Conservation (phyloP, 2,888 invertebrate genomes). For the Tricholauxania praeusta region DNA sequence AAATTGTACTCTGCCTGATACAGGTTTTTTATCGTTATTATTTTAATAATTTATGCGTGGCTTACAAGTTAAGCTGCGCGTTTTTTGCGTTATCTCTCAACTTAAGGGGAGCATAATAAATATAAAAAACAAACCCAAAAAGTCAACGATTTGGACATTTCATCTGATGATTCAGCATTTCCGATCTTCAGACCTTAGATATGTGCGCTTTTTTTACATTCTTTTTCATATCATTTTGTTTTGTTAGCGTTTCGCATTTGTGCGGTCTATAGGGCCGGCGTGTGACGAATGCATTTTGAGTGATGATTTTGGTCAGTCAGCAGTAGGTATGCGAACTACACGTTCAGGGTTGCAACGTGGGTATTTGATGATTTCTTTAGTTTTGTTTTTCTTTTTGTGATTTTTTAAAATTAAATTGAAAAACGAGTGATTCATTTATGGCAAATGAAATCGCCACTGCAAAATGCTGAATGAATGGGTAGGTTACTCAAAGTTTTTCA, state of each 20-base stretch:
- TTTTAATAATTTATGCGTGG: background rate
- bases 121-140: too few species aligned
- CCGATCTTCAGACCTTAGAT: background rate
- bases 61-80: background rate
- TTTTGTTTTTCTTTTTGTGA: conserved; percentile 11
- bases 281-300: background rate
- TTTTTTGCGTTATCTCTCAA: too few species aligned
- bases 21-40: background rate
- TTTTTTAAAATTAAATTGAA: conserved; percentile 16
- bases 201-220: background rate
- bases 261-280: background rate
- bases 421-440: conserved; percentile 17
- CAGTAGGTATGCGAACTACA: background rate
- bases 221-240: background rate
- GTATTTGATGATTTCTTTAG: too few species aligned
- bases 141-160: background rate
- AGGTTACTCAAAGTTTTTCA: too few species aligned
- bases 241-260: background rate
- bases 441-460: background rate
- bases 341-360: background rate
- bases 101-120: too few species aligned
- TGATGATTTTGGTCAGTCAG: too few species aligned
- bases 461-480: too few species aligned
- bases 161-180: conserved; percentile 22
- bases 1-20: background rate